Evolutionary conservation across 2,797 vertebrate species (phyloP).

Genomic region (Hoplostethus mediterraneus): DNA sequence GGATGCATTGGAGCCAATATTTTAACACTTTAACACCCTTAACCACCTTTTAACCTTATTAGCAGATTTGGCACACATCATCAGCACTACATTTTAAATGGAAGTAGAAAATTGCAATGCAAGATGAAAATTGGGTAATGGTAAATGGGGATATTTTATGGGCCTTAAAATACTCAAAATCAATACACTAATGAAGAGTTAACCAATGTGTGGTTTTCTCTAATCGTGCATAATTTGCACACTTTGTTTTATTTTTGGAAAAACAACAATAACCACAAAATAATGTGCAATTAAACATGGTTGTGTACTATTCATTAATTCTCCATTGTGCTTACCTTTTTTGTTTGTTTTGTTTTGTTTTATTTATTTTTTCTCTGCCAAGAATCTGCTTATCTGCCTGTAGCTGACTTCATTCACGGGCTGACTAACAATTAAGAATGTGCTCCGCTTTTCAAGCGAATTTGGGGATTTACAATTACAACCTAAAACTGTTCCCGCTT

Average conservation of each 20-base stretch:
- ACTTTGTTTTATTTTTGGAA: not conserved
- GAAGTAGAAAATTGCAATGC: too few relatives aligned
- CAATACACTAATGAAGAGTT: not conserved
- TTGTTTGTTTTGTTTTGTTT: constrained; percentile 18
- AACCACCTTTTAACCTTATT: too few relatives aligned
- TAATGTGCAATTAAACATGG: constrained; percentile 30
- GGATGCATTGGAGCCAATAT: too few relatives aligned
- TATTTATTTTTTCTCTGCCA: constrained; percentile 42
- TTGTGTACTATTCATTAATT: constrained; percentile 47
- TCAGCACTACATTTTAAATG: too few relatives aligned
- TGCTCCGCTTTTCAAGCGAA: constrained; percentile 19
- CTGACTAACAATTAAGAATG: constrained; percentile 36
- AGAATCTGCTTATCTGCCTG: constrained; percentile 43
- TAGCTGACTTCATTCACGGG: constrained; percentile 31
- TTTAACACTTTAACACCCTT: too few relatives aligned
- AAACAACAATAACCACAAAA: constrained; percentile 7
- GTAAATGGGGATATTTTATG: too few relatives aligned
- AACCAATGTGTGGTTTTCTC: constrained; percentile 1
- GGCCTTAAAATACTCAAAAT: too few relatives aligned
- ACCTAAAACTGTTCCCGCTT: constrained; percentile 18
- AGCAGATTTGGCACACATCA: too few relatives aligned
- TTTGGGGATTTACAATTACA: constrained; percentile 12
- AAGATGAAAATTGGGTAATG: too few relatives aligned
- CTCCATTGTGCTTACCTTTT: constrained; percentile 18
- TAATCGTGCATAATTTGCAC: not conserved